These are phyloP conservation scores for Sarcophaga rosellei DNA, from an alignment of 2,888 invertebrate genomes.

Conservation along the genomic window DNA sequence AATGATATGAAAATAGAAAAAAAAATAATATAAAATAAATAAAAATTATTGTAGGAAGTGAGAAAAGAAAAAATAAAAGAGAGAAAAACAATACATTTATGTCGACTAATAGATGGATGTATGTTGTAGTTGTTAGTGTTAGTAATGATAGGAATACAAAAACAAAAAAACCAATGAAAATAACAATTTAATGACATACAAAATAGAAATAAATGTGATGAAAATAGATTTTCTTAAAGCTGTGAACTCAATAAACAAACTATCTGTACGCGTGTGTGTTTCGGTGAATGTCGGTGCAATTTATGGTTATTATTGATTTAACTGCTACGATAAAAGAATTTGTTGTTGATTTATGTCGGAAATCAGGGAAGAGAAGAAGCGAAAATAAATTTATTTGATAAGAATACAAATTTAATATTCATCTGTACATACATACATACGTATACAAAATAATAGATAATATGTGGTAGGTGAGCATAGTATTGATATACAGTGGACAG, in stretches of 20 bases:
- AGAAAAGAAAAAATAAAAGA: not conserved
- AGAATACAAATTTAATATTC: slow-evolving; percentile 11
- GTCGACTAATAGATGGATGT: not conserved
- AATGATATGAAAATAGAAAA: not conserved
- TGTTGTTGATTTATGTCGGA: slow-evolving; percentile 46
- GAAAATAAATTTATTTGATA: slow-evolving; percentile 12
- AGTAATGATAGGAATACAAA: not conserved
- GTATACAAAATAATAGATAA: too few relatives aligned
- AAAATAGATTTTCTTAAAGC: slow-evolving; percentile 23
- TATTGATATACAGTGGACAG: too few relatives aligned
- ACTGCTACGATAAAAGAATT: slow-evolving; percentile 37
- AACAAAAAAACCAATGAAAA: slow-evolving; percentile 8
- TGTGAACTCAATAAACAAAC: not conserved
- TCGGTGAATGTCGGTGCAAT: not conserved
- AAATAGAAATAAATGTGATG: not conserved
- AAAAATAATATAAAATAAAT: not conserved
- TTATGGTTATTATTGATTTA: slow-evolving; percentile 43
- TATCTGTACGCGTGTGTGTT: not conserved
- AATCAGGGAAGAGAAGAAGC: not conserved
- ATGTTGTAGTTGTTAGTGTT: too few relatives aligned
- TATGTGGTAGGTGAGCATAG: not conserved
- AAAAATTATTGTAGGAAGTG: not conserved
- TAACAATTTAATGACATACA: slow-evolving; percentile 16
- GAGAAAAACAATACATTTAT: not conserved
- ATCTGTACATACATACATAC: not conserved